Percentiles rank a stretch among this genome's conserved stretches.
These are phyloP conservation scores for Phaedon cochleariae DNA, from an alignment of 2,888 invertebrate genomes.

Conservation along the genomic window DNA sequence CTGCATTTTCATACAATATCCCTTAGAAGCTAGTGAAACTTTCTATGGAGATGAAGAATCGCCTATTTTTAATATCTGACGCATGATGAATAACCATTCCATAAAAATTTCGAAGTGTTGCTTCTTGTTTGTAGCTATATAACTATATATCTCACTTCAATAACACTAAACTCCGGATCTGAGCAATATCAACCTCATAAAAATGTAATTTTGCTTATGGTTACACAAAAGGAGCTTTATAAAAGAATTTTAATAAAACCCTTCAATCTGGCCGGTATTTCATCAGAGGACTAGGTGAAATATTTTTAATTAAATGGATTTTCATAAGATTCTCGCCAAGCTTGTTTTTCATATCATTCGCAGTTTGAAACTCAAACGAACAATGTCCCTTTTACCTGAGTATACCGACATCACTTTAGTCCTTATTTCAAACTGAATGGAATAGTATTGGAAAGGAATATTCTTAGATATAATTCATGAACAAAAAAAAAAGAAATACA, in stretches of 20 bases:
- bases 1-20: neutral
- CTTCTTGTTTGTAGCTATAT: neutral
- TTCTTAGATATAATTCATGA: no score
- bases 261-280: slow-evolving; percentile 24
- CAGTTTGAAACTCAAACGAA: no score
- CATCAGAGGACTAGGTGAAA: slow-evolving; percentile 26
- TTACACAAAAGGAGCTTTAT: slow-evolving; percentile 32
- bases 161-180: neutral
- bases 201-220: slow-evolving; percentile 36
- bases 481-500: no score
- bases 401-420: no score
- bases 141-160: neutral
- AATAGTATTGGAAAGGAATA: no score
- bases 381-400: no score
- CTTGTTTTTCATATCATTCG: no score
- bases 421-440: no score
- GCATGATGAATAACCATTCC: neutral
- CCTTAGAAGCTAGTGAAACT: no score
- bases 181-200: slow-evolving; percentile 11
- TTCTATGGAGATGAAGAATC: no score
- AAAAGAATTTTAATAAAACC: slow-evolving; percentile 40
- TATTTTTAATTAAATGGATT: slow-evolving; percentile 43
- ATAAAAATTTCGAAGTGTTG: neutral
- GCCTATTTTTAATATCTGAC: no score
- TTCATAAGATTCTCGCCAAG: slow-evolving; percentile 7